Evolutionary conservation across 92 coral and sea anemone species (phyloP), one percentile per base, ranked within the genome.

Genomic region (Muricea muricata): DNA sequence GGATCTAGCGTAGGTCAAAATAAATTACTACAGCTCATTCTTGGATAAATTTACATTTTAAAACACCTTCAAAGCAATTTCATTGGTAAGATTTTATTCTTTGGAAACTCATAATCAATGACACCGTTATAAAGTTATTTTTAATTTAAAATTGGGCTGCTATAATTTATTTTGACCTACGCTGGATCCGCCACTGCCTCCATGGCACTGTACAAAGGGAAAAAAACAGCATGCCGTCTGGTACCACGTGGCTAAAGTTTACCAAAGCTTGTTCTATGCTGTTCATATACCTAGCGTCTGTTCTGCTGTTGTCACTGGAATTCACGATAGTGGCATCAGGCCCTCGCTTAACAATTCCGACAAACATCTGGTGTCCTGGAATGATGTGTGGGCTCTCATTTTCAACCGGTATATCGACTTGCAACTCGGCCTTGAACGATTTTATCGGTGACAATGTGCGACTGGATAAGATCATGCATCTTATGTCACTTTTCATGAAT

Each of bases 361-460:
- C 99, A 93, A 92, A 91, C 94, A 97, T 91, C 79, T 97, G 99
- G 73, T 93, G 99, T 46, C 78, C 86, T 81, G 93, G 93, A 65
- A 97, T 97, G 46, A 97, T 98, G 63, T 96, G 99, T 33, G 99
- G 99, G 82, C 94, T 96, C 80, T 96, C 97, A 17, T 93, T 87
- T 46, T 81, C 91, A 9, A 97, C 65, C 8, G 94, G 93, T 73
- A 97, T 94, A 48, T 97, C 93, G 21, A 94, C 92, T 86, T 97
- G 98, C 87, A 97, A 87, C 76, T 97, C 99, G 70, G 99, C 91
- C 78, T 91, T 93, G 80, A 97, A 97, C 21, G 99, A 97, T 25
- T 73, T 69, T 21, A 97, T 57, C 52, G 99, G 99, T 7, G 99
- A 92, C 29, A 97, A 78, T n/a, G 99, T 97, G 54, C 99, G 98